A percentile compares a stretch with the other conserved stretches of the same genome.
phyloP scores from a whole-genome alignment of 2,888 invertebrate genomes.

The Brenthis ino region DNA sequence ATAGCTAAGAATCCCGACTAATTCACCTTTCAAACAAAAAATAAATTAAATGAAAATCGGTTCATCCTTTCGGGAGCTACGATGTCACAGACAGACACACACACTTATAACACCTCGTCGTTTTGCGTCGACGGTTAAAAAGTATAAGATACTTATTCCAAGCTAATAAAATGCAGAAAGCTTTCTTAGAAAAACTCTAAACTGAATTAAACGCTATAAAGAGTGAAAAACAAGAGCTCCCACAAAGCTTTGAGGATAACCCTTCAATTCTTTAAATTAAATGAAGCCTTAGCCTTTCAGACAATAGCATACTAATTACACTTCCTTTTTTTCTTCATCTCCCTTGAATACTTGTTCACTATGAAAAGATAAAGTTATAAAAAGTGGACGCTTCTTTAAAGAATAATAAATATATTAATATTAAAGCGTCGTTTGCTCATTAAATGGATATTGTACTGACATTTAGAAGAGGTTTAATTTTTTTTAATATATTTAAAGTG shows the following conservation, averaged over 20 bases:
- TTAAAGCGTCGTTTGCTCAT: conserved; percentile 7
- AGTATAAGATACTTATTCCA: conserved; percentile 4
- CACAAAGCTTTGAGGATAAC: conserved; percentile 29
- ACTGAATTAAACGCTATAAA: conserved; percentile 25
- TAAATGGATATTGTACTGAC: not conserved
- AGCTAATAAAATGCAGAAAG: conserved; percentile 17
- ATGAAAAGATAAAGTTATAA: conserved; percentile 19
- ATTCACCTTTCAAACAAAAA: too few relatives aligned
- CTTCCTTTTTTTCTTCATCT: conserved; percentile 18
- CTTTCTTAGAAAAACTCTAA: conserved; percentile 22
- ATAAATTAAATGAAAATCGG: too few relatives aligned
- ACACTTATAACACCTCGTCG: too few relatives aligned
- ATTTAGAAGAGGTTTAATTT: conserved; percentile 2
- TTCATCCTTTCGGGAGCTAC: too few relatives aligned
- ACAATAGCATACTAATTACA: conserved; percentile 29
- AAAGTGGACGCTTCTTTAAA: conserved; percentile 8
- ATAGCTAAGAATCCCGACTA: too few relatives aligned
- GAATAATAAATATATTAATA: not conserved
- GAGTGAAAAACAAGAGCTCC: conserved; percentile 18
- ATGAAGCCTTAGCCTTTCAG: conserved; percentile 24
- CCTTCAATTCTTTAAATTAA: conserved; percentile 31
- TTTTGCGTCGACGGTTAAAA: not conserved
- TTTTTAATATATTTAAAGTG: not conserved
- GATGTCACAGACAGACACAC: too few relatives aligned
- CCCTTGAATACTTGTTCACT: conserved; percentile 16